Evolutionary conservation across 2,888 invertebrate genomes (phyloP).

Genomic region (Temnothorax unifasciatus): DNA sequence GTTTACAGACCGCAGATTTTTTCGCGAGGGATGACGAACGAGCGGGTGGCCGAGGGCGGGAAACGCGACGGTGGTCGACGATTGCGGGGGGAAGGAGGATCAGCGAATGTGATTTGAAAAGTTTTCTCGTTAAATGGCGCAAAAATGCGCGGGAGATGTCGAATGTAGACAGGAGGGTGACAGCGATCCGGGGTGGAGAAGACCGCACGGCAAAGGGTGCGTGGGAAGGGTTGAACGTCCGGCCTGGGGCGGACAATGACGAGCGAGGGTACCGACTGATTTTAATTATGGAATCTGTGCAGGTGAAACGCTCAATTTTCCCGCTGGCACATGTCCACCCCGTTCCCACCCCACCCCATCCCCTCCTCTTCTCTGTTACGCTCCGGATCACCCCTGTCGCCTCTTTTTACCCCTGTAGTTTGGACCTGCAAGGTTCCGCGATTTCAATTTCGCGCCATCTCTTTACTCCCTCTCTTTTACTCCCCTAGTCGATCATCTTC

Average conservation of each 20-base stretch:
- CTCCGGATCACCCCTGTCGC: neutral
- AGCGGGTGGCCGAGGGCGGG: neutral
- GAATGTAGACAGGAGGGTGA: slow-evolving; percentile 65
- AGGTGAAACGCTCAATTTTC: slow-evolving; percentile 76
- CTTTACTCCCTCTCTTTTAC: neutral
- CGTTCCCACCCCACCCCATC: neutral
- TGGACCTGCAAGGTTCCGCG: slow-evolving; percentile 6
- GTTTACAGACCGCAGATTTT: slow-evolving; percentile 11
- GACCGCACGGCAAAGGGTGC: neutral
- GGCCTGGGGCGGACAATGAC: slow-evolving; percentile 65
- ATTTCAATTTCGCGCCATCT: slow-evolving; percentile 59
- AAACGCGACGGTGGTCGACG: neutral
- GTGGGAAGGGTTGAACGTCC: slow-evolving; percentile 57
- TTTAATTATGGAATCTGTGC: slow-evolving; percentile 81
- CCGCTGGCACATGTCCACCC: slow-evolving; percentile 56
- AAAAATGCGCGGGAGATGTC: slow-evolving; percentile 73
- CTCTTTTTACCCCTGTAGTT: neutral
- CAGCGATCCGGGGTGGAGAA: slow-evolving; percentile 42
- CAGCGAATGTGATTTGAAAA: slow-evolving; percentile 83
- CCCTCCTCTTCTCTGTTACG: neutral
- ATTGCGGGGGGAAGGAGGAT: slow-evolving; percentile 5
- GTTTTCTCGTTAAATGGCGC: slow-evolving; percentile 84
- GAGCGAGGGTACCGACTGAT: slow-evolving; percentile 67
- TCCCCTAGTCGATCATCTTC: neutral
- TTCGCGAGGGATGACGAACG: neutral